A percentile compares a stretch with the other conserved stretches of the same genome.
Evolutionary conservation across 2,888 invertebrate genomes (phyloP).

Genomic region (Meiosimyza platycephala): DNA sequence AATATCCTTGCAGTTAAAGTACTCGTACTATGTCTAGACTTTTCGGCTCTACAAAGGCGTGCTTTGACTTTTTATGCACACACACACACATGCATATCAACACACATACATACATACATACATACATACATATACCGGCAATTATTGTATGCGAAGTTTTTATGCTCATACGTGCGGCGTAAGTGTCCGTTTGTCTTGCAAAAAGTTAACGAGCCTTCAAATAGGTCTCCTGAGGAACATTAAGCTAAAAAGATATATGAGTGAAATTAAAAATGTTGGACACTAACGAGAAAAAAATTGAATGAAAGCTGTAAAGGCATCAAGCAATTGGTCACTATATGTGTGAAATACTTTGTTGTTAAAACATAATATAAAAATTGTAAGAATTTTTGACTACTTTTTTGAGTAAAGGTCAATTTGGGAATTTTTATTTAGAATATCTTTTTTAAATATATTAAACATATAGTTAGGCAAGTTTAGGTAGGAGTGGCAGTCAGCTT

Average conservation of each 20-base stretch:
- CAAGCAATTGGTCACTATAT: too few relatives aligned
- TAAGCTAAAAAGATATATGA: conserved; percentile 48
- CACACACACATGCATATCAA: background rate
- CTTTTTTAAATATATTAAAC: too few relatives aligned
- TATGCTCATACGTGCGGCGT: background rate
- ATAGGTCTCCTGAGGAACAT: conserved; percentile 51
- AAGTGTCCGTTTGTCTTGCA: conserved; percentile 41
- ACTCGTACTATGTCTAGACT: conserved; percentile 24
- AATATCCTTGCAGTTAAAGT: conserved; percentile 5
- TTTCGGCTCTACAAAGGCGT: background rate
- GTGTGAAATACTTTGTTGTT: too few relatives aligned
- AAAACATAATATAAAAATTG: too few relatives aligned
- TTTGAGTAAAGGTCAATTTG: too few relatives aligned
- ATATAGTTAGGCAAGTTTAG: too few relatives aligned
- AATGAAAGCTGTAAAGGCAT: too few relatives aligned
- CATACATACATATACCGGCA: conserved; percentile 35
- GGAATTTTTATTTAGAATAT: too few relatives aligned
- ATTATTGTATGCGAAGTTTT: background rate
- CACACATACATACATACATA: background rate
- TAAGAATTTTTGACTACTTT: too few relatives aligned
- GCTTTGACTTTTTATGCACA: background rate
- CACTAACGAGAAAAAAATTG: too few relatives aligned
- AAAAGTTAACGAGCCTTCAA: conserved; percentile 51
- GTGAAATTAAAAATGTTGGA: conserved; percentile 5
- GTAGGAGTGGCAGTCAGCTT: too few relatives aligned